Evolutionary conservation across 2,888 invertebrate genomes (phyloP).

Genomic region (Brenthis hecate): DNA sequence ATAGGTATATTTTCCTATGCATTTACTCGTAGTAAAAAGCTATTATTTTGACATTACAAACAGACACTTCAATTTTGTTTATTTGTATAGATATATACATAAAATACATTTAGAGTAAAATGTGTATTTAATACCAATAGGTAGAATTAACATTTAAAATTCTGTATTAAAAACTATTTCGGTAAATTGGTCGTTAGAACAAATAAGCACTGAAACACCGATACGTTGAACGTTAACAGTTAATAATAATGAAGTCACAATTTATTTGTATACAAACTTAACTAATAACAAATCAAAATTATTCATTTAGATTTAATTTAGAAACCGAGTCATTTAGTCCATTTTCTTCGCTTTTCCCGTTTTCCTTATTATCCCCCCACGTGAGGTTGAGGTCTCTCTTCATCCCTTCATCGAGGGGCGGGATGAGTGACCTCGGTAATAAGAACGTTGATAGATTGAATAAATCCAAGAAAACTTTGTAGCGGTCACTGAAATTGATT

Average conservation of each 20-base stretch:
- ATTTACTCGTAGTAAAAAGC: no score
- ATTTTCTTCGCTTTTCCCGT: constrained; percentile 41
- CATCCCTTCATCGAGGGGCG: constrained; percentile 92
- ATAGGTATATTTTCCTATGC: no score
- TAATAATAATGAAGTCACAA: not conserved
- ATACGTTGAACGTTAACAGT: no score
- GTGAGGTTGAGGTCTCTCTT: constrained; percentile 86
- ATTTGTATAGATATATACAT: no score
- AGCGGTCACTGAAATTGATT: constrained; percentile 91
- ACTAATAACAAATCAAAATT: not conserved
- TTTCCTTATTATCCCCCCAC: constrained; percentile 71
- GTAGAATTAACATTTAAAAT: no score
- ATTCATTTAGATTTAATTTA: constrained; percentile 17
- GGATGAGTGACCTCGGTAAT: constrained; percentile 95
- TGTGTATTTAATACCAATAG: no score
- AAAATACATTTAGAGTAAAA: no score
- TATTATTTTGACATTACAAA: no score
- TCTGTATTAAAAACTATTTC: no score
- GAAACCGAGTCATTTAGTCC: constrained; percentile 25
- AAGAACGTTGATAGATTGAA: constrained; percentile 98
- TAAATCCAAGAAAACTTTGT: constrained; percentile 98
- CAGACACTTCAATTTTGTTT: no score
- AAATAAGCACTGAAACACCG: no score
- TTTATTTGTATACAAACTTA: not conserved
- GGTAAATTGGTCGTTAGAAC: no score